Conservation (phyloP, 2,888 invertebrate species). For the Endomychus coccineus region DNA sequence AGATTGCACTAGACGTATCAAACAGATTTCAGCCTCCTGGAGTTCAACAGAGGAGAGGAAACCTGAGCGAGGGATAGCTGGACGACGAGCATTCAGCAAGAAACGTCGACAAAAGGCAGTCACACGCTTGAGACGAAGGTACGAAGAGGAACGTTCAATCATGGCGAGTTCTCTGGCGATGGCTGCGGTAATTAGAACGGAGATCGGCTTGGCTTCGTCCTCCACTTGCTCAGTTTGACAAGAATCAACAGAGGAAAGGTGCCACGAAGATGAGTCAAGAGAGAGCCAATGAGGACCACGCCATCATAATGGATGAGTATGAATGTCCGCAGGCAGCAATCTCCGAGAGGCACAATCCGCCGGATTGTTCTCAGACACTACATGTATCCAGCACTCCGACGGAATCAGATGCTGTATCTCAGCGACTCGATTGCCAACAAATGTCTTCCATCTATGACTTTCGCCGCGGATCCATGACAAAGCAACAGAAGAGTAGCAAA, state of each 20-base stretch:
- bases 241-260: constrained; percentile 7
- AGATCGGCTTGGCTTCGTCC: constrained; percentile 1
- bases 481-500: not conserved
- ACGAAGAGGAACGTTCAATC: constrained; percentile 4
- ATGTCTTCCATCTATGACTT: too few relatives aligned
- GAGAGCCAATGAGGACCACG: constrained; percentile 2
- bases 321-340: not conserved
- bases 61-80: constrained; percentile 2
- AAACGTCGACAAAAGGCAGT: constrained; percentile 1
- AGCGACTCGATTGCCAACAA: constrained; percentile 1
- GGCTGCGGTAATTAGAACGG: not conserved
- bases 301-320: not conserved
- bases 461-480: too few relatives aligned
- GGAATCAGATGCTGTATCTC: too few relatives aligned
- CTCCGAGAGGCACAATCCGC: not conserved
- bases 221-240: constrained; percentile 3
- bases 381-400: not conserved
- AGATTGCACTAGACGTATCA: constrained; percentile 5
- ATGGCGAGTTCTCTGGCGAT: constrained; percentile 4
- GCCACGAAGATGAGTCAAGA: not conserved
- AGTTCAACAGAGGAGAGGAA: constrained; percentile 4
- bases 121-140: constrained; percentile 5
- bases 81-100: constrained; percentile 1
- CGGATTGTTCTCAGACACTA: not conserved
- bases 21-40: constrained; percentile 2